Evolutionary conservation across 2,888 invertebrate genomes (phyloP), one percentile per base, ranked within the genome.

Genomic region (Lobophora halterata): DNA sequence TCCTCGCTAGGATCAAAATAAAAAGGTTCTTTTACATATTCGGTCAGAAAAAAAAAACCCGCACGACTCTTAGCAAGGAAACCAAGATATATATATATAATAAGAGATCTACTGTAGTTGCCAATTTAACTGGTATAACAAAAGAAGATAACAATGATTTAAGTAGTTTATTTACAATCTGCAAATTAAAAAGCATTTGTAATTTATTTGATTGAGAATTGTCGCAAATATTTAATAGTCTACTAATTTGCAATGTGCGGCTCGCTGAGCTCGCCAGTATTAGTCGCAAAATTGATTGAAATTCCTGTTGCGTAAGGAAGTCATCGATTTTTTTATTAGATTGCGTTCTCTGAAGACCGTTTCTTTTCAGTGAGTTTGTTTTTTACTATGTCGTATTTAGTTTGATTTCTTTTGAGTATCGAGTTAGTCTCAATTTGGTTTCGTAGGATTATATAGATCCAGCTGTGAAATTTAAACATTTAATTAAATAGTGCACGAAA

Each of bases 201-300:
- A 71, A 69, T 71, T 61, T 65, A 74, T 72, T 71, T 70, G 61
- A 61, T 53, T 51, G 56, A 56, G 67, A 49, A 62, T 65, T 54
- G 60, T 71, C 67, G 73, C 65, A 71, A 72, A 71, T 75, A 66
- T 68, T 64, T 46, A 46, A 51, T 60, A 68, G 72, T 68, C 69
- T 68, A 69, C 74, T 77, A 79, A 81, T 80, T 80, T 76, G 77
- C 55, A 67, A 77, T 71, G 65, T 63, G 61, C 55, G 61, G 53
- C 62, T 62, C 67, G 70, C 65, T 62, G 61, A 59, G 65, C 45
- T 53, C 57, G 57, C 52, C 50, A 50, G 58, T 76, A 81, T 80
- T 76, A 79, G 75, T 77, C 81, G 62, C 79, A 76, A 75, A 79
- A 79, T 80, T 83, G 80, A 83, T 82, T 83, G 80, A 82, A 82